Conservation (phyloP, 2,888 invertebrate genomes). For the Yponomeuta plumbellus region DNA sequence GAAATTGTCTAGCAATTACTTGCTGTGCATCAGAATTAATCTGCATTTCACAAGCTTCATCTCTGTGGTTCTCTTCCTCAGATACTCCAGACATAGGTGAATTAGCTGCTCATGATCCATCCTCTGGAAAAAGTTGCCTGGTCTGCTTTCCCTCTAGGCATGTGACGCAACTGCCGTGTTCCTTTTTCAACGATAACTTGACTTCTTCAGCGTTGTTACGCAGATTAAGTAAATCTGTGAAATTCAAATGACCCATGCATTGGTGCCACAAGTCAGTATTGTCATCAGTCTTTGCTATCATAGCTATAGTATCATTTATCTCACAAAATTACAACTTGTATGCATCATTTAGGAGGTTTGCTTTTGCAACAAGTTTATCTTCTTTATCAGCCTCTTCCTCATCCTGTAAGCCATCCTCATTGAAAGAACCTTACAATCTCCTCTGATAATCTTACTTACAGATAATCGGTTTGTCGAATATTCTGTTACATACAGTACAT, state of each 20-base stretch:
- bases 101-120: constrained; percentile 21
- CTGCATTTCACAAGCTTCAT: too few species aligned
- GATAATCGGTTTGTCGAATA: constrained; percentile 27
- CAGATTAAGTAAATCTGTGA: constrained; percentile 24
- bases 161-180: neutral
- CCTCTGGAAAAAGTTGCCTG: constrained; percentile 7
- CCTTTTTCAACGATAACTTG: neutral
- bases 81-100: too few species aligned
- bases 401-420: constrained; percentile 21
- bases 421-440: constrained; percentile 25
- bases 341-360: constrained; percentile 23
- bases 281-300: neutral
- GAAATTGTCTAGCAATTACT: too few species aligned
- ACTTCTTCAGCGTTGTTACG: constrained; percentile 22
- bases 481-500: constrained; percentile 27
- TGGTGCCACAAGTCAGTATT: constrained; percentile 10
- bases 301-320: constrained; percentile 18
- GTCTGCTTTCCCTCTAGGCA: constrained; percentile 16
- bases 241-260: constrained; percentile 16
- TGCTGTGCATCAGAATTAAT: too few species aligned
- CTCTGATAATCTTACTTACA: constrained; percentile 26
- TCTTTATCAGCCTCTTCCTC: constrained; percentile 20
- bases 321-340: constrained; percentile 22
- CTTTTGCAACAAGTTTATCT: constrained; percentile 21
- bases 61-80: too few species aligned